Conservation (phyloP, 2,113 vertebrate species). For the Meleagris gallopavo region DNA sequence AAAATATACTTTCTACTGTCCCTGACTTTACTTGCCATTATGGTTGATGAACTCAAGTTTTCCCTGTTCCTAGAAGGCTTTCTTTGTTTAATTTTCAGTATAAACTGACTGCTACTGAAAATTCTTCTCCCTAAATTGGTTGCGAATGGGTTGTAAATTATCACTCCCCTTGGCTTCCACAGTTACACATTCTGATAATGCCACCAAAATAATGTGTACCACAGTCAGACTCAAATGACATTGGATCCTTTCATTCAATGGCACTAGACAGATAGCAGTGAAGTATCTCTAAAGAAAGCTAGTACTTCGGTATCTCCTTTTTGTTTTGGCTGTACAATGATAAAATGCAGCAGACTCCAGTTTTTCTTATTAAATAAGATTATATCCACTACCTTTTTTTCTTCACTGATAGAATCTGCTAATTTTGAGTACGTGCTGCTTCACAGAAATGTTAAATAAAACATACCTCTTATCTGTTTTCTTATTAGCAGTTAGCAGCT, state of each 20-base stretch:
- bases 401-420: neutral
- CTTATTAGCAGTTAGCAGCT: neutral
- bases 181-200: neutral
- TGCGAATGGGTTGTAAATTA: neutral
- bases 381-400: neutral
- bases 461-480: neutral
- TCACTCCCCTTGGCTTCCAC: neutral
- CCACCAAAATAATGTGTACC: neutral
- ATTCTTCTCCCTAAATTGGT: neutral
- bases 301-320: neutral
- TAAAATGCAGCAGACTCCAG: neutral
- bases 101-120: neutral
- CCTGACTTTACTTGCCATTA: neutral
- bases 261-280: neutral
- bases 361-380: neutral
- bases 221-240: neutral
- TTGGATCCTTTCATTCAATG: neutral
- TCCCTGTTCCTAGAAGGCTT: neutral
- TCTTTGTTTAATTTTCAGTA: neutral
- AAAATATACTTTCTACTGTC: neutral
- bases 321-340: conserved; percentile 55
- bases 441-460: neutral
- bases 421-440: neutral
- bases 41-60: neutral
- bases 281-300: neutral